Conservation (phyloP, 2,888 invertebrate genomes). For the Sminthurinus aureus region DNA sequence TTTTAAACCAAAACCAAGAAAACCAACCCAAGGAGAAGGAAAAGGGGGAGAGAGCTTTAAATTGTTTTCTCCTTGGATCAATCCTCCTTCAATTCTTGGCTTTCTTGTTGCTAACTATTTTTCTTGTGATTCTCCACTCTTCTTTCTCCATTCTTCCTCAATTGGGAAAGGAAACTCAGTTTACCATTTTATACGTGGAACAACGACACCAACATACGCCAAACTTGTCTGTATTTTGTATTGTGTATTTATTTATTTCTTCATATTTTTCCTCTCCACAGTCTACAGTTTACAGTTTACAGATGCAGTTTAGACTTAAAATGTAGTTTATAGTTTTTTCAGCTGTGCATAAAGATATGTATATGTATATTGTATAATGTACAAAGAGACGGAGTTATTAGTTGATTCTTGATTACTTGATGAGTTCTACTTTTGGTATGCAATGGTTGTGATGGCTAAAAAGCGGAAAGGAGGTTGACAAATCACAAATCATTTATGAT, state of each 20-base stretch:
- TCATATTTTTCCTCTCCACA: background rate
- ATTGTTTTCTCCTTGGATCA: conserved; percentile 40
- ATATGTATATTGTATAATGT: no score
- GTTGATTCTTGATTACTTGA: no score
- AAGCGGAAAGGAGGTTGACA: no score
- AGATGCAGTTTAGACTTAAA: no score
- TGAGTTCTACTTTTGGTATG: no score
- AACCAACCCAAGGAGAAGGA: conserved; percentile 31
- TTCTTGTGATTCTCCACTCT: conserved; percentile 34
- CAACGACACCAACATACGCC: background rate
- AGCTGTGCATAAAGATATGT: no score
- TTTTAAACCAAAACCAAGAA: background rate
- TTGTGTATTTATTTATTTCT: conserved; percentile 9
- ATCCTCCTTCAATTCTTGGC: background rate
- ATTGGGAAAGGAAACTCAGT: conserved; percentile 25
- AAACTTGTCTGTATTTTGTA: background rate
- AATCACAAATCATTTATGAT: no score
- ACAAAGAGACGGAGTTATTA: no score
- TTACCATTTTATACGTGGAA: background rate
- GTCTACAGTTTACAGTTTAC: background rate
- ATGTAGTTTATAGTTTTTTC: no score
- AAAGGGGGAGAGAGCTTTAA: conserved; percentile 16
- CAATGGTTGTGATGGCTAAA: no score
- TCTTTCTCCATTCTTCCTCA: no score
- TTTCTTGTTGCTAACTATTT: conserved; percentile 29